Base-by-base conservation (phyloP, 1,140 invertebrate genomes). In the Drosophila carrolli region DNA sequence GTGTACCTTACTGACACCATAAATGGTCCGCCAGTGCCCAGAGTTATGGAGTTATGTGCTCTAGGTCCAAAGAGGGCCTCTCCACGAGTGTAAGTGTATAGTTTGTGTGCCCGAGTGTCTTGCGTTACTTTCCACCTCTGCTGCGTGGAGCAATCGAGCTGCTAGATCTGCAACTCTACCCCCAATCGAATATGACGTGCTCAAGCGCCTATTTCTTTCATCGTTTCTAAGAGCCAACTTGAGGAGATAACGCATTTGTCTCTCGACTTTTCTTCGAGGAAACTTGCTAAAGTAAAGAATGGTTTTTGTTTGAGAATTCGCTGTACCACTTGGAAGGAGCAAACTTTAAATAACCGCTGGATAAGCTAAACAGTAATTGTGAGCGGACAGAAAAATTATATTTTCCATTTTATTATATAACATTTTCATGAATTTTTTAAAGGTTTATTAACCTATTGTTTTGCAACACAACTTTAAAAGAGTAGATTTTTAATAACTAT, bases 1-100 rank as follows among this genome's bases (percentile, higher is more conserved):
- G 83, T 86, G 74, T 85, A 86, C 82, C 82, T 85, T 85, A 85
- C 83, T 86, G 83, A 86, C 83, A 86, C 83, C 83, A 88, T 86
- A 86, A 86, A 88, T 79, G 83, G 79, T 72, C 47, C 55, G 29
- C 37, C 57, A 7, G 44, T 13, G 14, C 41, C 44, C 32, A 11
- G 4, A 16, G 29, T 29, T 3, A 19, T 16, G 13, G n/a, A 37
- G 35, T 40, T 40, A 51, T 56, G 51, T 57, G 11, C 29, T 41
- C 47, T 54, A 62, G 54, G 60, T 59, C 54, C 54, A 43, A 29
- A 56, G 38, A n/a, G 54, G 19, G 35, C 16, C 35, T 23, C 19
- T 60, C 23, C 13, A 10, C 47, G 27, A 50, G 8, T 50, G 27
- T 50, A n/a, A 32, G 47, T 50, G 44, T 38, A 10, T 38, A 55